Base-by-base conservation (phyloP, 2,113 vertebrate genomes). In the Spea multiplicata region DNA sequence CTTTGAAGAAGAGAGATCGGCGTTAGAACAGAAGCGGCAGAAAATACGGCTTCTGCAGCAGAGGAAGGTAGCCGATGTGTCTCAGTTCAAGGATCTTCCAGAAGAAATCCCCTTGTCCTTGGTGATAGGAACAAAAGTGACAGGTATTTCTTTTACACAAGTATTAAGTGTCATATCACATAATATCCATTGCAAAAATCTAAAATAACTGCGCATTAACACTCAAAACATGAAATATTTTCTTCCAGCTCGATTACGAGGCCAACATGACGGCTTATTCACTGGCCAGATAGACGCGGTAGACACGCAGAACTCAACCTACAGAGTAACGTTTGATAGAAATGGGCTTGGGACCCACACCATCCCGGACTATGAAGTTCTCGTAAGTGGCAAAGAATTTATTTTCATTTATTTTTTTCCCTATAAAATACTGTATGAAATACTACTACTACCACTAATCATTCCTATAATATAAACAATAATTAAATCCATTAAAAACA, bases 51-150 rank as follows among this genome's bases (percentile, higher is more conserved):
- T 98, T 55, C 81, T 99, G 83, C 97, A 99, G 86, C 97, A 99
- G 83, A 90, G 96, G 71, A 99, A 99, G 81, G 92, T 99, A 78
- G 93, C 95, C 10, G 97, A 99, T 64, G 91, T 99, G 82, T 97
- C 96, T 2, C 93, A 93, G 70, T 99, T 96, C 89, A 99, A 99
- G 93, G 97, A 99, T 84, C 95, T 99, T 82, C 97, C 97, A 14
- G 97, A 99, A 72, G 96, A 99, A 89, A 99, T 99, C 84, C 97
- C 97, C 44, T 86, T 99, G 57, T 96, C 96, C 0, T 90, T 99
- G 85, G 97, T 98, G 84, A 99, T 99, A 85, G 97, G 97, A 89
- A 99, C 97, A 76, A 99, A 99, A 94, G 97, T 99, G 85, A 99
- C 97, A 74, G 97, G 97, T 98, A 74, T 30, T 30, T 30, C 30